These are phyloP conservation scores for Chaetura pelagica DNA, from an alignment of 2,113 vertebrate species.

Conservation along the genomic window DNA sequence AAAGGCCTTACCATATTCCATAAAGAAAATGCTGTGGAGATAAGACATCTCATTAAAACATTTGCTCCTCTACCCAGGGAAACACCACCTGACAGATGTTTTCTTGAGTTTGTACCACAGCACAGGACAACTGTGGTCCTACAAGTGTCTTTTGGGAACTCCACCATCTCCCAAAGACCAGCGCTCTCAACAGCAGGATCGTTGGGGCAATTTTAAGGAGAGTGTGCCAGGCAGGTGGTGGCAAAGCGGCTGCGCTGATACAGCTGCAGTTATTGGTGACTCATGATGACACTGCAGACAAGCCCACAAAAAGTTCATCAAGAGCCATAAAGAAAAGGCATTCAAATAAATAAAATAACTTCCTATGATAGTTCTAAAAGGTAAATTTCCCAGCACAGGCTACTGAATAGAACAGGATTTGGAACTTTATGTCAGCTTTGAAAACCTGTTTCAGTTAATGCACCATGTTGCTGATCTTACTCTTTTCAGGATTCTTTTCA, in stretches of 20 bases:
- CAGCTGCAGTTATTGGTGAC: neutral
- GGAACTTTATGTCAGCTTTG: neutral
- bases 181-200: neutral
- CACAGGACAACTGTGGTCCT: neutral
- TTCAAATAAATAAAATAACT: neutral
- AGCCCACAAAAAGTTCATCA: neutral
- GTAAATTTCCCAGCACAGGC: neutral
- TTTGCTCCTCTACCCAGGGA: neutral
- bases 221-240: neutral
- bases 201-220: neutral
- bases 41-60: neutral
- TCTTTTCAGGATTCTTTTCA: neutral
- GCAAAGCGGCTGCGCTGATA: neutral
- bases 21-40: neutral
- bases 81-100: constrained; percentile 5
- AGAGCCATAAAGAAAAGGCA: neutral
- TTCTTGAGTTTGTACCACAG: neutral
- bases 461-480: neutral
- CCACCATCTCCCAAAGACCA: neutral
- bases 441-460: neutral
- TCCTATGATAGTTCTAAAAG: neutral
- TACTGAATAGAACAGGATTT: neutral
- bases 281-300: neutral
- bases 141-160: constrained; percentile 4
- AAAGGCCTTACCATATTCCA: neutral